Percentiles rank a stretch among this genome's conserved stretches.
Conservation (phyloP, 1,140 invertebrate genomes). For the Listronotus bonariensis region DNA sequence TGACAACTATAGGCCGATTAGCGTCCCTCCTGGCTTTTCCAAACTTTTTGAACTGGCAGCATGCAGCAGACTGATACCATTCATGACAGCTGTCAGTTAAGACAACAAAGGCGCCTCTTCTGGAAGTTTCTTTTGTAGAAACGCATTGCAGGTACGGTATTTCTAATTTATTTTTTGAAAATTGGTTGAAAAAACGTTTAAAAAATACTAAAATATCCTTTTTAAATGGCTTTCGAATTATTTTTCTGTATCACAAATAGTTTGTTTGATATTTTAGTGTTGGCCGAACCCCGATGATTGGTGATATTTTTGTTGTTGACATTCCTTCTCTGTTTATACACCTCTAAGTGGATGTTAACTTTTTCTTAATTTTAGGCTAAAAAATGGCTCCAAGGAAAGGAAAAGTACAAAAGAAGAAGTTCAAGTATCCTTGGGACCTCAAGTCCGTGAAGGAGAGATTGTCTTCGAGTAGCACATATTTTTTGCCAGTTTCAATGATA, state of each 20-base stretch:
- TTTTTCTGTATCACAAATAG: not conserved
- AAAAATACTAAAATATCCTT: not conserved
- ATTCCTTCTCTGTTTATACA: not conserved
- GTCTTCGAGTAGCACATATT: constrained; percentile 99
- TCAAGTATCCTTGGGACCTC: constrained; percentile 94
- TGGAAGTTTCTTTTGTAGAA: not conserved
- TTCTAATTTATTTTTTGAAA: not conserved
- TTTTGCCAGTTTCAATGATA: constrained; percentile 99
- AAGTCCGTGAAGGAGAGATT: constrained; percentile 95
- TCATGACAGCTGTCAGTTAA: not conserved
- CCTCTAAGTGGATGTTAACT: not conserved
- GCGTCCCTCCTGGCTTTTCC: too few species aligned
- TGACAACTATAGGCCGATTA: too few species aligned
- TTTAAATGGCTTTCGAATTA: not conserved
- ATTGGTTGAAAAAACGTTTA: not conserved
- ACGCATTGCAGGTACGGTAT: constrained; percentile 7
- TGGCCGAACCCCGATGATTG: not conserved
- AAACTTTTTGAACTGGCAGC: too few species aligned
- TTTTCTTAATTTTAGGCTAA: constrained; percentile 35
- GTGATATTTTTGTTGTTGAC: constrained; percentile 5
- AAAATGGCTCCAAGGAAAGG: constrained; percentile 96
- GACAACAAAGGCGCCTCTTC: not conserved
- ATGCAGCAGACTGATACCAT: too few species aligned
- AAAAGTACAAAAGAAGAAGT: constrained; percentile 95
- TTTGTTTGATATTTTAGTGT: not conserved